Base-by-base conservation (phyloP, 2,888 invertebrate species). In the Cataglyphis livida region DNA sequence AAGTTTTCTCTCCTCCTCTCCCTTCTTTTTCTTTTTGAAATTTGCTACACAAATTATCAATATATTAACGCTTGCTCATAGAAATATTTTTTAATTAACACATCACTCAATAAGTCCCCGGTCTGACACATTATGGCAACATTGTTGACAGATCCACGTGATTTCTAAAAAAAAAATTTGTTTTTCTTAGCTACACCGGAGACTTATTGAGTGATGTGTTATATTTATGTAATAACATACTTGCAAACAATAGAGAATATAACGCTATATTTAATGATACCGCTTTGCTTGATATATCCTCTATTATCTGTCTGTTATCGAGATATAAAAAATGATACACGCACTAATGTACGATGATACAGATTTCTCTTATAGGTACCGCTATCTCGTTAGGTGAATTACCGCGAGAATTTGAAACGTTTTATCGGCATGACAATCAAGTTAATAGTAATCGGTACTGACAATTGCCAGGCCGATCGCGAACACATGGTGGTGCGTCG, bases 381-480 rank as follows among this genome's bases (percentile, higher is more conserved):
- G 85, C 87, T 89, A 89, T 65, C 84, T 83, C 84, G 75, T 89
- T 85, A 75, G 41, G 81, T 73, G 83, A 88, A 89, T 89, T 86
- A 86, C 78, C 71, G 64, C 71, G 54, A 66, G 83, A 81, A 66
- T 82, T 70, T 79, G 85, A 84, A 85, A 68, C 73, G 84, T 86
- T 51, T 90, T 87, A 88, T 89, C 84, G 78, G 25, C 32, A 59
- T 59, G 83, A 68, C 78, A 87, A 87, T 91, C 85, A 82, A 74
- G 85, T 85, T 90, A 90, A 90, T 86, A 91, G 89, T 88, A 86
- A 85, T 68, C 78, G 73, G 85, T 84, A 73, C 82, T 61, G 86
- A 81, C 73, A 81, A 86, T 74, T 73, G 81, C 62, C 83, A 76
- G 82, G 86, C 84, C 82, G 84, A 84, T 70, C 44, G 86, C 82